These are phyloP conservation scores for Cyprinodon tularosa DNA, from an alignment of 2,113 vertebrate species.

Conservation along the genomic window DNA sequence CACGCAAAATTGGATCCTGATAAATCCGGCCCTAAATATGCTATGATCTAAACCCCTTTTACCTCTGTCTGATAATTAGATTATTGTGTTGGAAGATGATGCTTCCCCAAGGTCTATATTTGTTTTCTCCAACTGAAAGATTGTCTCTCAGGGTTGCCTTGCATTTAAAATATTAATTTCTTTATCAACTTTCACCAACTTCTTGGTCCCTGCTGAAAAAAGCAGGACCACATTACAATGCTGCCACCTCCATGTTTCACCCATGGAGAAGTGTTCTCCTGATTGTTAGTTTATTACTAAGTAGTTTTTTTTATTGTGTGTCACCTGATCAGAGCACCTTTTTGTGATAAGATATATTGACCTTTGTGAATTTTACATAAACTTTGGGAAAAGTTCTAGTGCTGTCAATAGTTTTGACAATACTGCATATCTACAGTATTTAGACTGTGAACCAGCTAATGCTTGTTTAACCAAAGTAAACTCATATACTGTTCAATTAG, in stretches of 20 bases:
- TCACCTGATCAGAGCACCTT: too few species aligned
- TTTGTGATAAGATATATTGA: not conserved
- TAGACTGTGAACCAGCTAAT: not conserved
- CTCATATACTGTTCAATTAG: not conserved
- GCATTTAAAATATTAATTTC: not conserved
- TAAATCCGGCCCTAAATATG: too few species aligned
- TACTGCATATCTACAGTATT: not conserved
- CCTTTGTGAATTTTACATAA: not conserved
- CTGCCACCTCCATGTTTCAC: not conserved
- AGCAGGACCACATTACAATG: not conserved
- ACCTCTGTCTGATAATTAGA: too few species aligned
- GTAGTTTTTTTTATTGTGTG: too few species aligned
- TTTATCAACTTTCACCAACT: not conserved
- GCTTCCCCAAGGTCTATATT: not conserved
- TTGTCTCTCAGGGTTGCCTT: not conserved
- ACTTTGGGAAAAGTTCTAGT: not conserved
- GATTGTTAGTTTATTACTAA: too few species aligned
- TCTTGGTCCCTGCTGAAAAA: not conserved
- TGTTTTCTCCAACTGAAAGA: not conserved
- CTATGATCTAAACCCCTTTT: too few species aligned
- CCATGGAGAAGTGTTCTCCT: not conserved
- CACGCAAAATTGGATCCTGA: too few species aligned
- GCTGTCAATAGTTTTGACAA: not conserved
- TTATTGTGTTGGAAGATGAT: too few species aligned
- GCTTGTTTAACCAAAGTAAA: not conserved